Conservation (phyloP, 2,797 vertebrate genomes). For the Crocidura indochinensis region DNA sequence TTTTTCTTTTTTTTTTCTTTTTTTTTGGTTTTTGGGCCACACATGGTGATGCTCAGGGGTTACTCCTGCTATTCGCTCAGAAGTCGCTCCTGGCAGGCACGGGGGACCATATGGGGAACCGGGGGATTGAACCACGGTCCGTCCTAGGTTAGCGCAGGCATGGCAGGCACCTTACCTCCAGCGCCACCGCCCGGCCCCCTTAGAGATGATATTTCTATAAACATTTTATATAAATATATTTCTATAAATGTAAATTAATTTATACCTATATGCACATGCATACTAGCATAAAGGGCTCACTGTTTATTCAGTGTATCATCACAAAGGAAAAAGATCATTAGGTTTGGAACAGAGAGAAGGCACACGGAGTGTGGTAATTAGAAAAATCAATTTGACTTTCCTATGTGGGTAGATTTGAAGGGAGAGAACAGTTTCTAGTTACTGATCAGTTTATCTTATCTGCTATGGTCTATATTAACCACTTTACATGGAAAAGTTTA, state of each 20-base stretch:
- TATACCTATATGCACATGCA: rapidly evolving
- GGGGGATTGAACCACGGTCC: no score
- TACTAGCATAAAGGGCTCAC: neutral
- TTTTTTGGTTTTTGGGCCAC: no score
- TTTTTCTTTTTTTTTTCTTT: no score
- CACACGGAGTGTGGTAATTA: neutral
- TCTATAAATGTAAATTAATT: neutral
- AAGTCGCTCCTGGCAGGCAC: no score
- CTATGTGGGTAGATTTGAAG: neutral
- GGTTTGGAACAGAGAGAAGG: neutral
- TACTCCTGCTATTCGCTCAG: no score
- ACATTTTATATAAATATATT: no score
- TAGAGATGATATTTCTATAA: no score
- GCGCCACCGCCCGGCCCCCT: no score
- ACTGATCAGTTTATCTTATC: constrained; percentile 40
- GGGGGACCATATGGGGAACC: no score
- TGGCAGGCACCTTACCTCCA: no score
- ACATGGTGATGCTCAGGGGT: no score
- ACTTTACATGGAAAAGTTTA: neutral
- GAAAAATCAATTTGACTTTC: neutral
- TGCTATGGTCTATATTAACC: neutral
- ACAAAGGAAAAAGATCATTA: neutral
- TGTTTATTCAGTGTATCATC: neutral
- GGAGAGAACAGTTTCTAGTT: neutral
- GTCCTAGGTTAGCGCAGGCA: no score